phyloP scores from a whole-genome alignment of 2,888 invertebrate species.

The Heliconius aoede region DNA sequence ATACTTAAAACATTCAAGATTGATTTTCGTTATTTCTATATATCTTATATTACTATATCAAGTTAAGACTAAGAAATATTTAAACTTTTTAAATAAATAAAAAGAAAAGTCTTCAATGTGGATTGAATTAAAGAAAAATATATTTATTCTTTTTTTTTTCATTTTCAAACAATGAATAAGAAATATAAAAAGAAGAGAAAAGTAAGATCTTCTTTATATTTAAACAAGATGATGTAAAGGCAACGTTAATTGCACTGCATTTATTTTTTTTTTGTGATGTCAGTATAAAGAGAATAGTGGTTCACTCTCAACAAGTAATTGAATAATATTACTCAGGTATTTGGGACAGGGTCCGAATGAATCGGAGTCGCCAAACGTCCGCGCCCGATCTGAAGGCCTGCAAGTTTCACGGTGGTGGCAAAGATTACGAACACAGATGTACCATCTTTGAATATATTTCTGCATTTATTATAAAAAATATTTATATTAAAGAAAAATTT shows the following conservation, averaged over 20 bases:
- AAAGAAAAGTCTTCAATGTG: not conserved
- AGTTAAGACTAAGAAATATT: not conserved
- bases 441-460: slow-evolving; percentile 18
- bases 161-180: not conserved
- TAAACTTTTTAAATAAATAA: not conserved
- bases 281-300: slow-evolving; percentile 20
- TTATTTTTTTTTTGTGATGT: not conserved
- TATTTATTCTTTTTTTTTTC: no score
- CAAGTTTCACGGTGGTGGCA: slow-evolving; percentile 59
- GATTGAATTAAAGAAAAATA: no score
- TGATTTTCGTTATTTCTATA: no score
- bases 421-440: slow-evolving; percentile 50
- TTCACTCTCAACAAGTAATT: slow-evolving; percentile 45
- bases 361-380: slow-evolving; percentile 68
- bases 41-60: no score
- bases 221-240: slow-evolving; percentile 12
- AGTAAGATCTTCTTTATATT: not conserved
- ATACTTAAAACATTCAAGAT: no score
- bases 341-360: slow-evolving; percentile 62
- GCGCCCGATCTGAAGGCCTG: slow-evolving; percentile 67
- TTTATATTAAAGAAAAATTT: no score
- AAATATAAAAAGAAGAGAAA: not conserved
- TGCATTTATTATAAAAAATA: no score
- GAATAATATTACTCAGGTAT: slow-evolving; percentile 54
- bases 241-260: not conserved